phyloP scores from a whole-genome alignment of 2,888 invertebrate species.

The Thysanoteuthis rhombus region DNA sequence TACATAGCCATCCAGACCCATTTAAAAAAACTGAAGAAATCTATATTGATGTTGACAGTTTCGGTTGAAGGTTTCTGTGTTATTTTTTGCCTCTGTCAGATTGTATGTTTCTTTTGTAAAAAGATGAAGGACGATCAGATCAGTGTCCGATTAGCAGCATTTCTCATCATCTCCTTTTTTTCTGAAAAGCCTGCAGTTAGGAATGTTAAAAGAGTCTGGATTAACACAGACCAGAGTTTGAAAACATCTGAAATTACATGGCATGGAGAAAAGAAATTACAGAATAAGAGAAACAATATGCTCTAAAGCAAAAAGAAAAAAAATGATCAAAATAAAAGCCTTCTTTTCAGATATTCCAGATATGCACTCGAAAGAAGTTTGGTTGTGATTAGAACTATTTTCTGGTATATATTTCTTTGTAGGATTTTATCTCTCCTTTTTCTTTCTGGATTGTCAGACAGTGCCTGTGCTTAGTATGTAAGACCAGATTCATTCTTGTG shows the following conservation, averaged over 20 bases:
- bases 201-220: background rate
- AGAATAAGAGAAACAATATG: background rate
- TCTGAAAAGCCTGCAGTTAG: background rate
- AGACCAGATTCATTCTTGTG: no score
- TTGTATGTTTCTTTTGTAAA: background rate
- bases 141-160: background rate
- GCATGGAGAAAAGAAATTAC: background rate
- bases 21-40: no score
- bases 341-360: background rate
- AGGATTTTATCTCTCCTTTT: no score
- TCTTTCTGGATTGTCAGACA: no score
- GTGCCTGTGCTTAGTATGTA: no score
- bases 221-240: background rate
- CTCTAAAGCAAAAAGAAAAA: background rate
- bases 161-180: background rate
- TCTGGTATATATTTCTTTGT: no score
- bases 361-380: background rate
- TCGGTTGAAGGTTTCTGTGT: no score
- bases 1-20: no score
- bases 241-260: background rate
- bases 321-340: background rate
- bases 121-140: background rate
- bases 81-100: background rate
- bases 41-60: no score
- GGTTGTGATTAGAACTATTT: no score